Base-by-base conservation (phyloP, 1,140 invertebrate genomes). In the Lucilia sericata region DNA sequence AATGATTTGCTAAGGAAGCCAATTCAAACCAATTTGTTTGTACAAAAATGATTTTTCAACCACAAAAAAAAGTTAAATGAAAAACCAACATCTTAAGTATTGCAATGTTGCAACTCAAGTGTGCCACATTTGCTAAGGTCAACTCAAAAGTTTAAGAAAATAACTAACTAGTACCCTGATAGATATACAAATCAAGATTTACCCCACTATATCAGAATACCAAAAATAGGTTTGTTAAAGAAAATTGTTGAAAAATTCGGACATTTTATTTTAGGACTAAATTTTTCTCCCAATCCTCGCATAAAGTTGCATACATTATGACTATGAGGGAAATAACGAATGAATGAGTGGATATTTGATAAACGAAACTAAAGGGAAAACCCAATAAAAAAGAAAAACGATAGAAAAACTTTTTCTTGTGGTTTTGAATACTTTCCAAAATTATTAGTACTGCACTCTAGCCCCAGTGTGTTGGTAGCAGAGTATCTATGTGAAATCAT, bases 341-440 rank as follows among this genome's bases (percentile, higher is more conserved):
- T 30, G 3, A 5, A 60, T n/a, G 55, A n/a, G n/a, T 17, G 55
- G 14, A n/a, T 60, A n/a, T 17, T 60, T 60, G 14, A 7, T 17
- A 60, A 7, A 60, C 14, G 55, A 60, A 60, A 60, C 13, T 17
- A 60, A 60, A 60, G n/a, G 10, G 42, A 42, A n/a, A 42, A 42
- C 42, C 7, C 13, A 60, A 60, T 17, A n/a, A 14, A 60, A 60
- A 60, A 60, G 25, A 30, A 60, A 60, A n/a, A 60, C 14, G 14
- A n/a, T 60, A 60, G 65, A 70, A 70, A 30, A 70, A 70, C 21
- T 70, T 70, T 70, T 70, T 7, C 65, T 70, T 70, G 65, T 70
- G 65, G 65, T 70, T 70, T 70, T 70, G 21, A 70, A 70, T 25
- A 21, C 25, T 19, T 42, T 42, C 5, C 42, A 42, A 5, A 30